A percentile compares a stretch with the other conserved stretches of the same genome.
Conservation (phyloP, 2,888 invertebrate genomes). For the Ophion ventricosus region DNA sequence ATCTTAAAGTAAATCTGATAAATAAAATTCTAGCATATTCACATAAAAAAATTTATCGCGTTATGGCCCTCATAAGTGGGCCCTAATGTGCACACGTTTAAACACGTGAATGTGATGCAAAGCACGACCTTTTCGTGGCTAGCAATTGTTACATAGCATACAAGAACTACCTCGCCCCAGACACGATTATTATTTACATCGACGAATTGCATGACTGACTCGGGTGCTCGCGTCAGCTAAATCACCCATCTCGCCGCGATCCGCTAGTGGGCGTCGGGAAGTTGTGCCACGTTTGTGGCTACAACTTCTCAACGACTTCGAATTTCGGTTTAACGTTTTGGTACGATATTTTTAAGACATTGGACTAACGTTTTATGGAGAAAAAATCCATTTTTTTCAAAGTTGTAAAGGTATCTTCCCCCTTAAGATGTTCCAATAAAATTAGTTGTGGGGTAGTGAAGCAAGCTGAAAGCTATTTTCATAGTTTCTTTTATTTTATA, state of each 20-base stretch:
- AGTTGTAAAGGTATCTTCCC: no score
- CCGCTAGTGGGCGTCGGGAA: conserved; percentile 15
- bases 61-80: background rate
- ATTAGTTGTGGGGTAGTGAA: no score
- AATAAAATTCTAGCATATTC: background rate
- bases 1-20: background rate
- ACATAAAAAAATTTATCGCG: background rate
- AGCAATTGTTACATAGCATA: background rate
- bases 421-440: no score
- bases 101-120: background rate
- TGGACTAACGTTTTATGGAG: no score
- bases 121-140: conserved; percentile 14
- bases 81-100: background rate
- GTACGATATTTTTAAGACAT: no score
- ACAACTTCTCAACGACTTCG: no score
- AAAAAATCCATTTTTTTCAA: no score
- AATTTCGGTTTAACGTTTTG: no score
- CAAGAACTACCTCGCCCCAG: conserved; percentile 57
- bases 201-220: conserved; percentile 7
- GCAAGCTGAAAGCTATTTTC: no score
- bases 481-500: no score
- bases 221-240: conserved; percentile 6
- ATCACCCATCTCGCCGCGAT: conserved; percentile 37
- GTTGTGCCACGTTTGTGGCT: no score
- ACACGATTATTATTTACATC: conserved; percentile 47